phyloP scores from a whole-genome alignment of 1,140 invertebrate genomes.

The Tyrophagus putrescentiae region DNA sequence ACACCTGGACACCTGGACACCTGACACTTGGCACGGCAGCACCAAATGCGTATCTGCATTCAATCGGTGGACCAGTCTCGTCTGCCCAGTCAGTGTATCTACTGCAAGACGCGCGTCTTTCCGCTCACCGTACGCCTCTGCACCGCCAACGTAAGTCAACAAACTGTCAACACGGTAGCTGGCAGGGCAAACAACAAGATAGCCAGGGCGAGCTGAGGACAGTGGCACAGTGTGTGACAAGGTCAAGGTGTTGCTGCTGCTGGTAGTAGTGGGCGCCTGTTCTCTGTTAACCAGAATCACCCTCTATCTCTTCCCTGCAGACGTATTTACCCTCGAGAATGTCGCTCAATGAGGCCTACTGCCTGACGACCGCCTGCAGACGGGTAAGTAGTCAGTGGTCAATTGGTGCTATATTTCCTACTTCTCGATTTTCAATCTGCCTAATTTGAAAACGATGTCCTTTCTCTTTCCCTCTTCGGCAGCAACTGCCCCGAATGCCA shows the following conservation, averaged over 20 bases:
- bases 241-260: no score
- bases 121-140: constrained; percentile 10
- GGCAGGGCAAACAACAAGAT: no score
- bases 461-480: not conserved
- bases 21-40: no score
- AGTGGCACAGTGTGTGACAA: no score
- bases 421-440: no score
- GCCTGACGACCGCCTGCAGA: constrained; percentile 4
- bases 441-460: no score
- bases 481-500: constrained; percentile 8
- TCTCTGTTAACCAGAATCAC: no score
- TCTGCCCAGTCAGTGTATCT: constrained; percentile 17
- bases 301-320: not conserved
- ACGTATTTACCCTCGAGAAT: constrained; percentile 12
- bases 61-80: constrained; percentile 12
- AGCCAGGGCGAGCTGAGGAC: no score
- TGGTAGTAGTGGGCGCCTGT: no score
- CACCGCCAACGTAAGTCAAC: constrained; percentile 9
- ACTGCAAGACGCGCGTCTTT: constrained; percentile 17
- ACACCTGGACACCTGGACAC: no score
- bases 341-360: constrained; percentile 14
- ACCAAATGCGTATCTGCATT: constrained; percentile 16
- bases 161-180: no score
- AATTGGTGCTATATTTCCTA: no score
- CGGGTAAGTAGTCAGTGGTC: not conserved